Conservation (phyloP, 2,113 vertebrate genomes). For the Pampusana beccarii region DNA sequence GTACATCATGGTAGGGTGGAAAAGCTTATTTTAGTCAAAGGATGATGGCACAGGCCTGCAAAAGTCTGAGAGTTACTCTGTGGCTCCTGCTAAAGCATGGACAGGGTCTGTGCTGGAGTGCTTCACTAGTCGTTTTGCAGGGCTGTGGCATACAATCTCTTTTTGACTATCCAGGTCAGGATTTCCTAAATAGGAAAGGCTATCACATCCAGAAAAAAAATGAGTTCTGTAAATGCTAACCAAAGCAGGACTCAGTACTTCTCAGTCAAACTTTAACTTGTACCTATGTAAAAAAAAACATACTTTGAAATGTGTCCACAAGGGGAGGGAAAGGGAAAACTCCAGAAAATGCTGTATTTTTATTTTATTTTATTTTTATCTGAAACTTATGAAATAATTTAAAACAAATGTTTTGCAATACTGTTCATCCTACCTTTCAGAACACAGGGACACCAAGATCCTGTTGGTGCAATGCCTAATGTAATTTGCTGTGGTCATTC, state of each 20-base stretch:
- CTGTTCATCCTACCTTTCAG: background rate
- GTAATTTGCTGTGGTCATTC: background rate
- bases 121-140: background rate
- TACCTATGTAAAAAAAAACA: background rate
- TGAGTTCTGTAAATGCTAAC: background rate
- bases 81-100: background rate
- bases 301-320: background rate
- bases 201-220: background rate
- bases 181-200: background rate
- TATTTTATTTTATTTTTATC: background rate
- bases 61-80: background rate
- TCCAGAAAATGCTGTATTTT: background rate
- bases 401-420: background rate
- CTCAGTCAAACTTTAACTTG: background rate
- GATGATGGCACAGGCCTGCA: background rate
- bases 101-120: background rate
- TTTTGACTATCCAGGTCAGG: background rate
- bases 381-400: background rate
- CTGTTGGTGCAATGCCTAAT: background rate
- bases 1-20: background rate
- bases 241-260: background rate
- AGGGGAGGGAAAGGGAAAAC: background rate
- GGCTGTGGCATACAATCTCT: background rate
- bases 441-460: background rate
- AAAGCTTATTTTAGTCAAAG: slow-evolving; percentile 39